Percentiles rank a stretch among this genome's conserved stretches.
Evolutionary conservation across 2,113 vertebrate genomes (phyloP).

Genomic region (Sylvia atricapilla): DNA sequence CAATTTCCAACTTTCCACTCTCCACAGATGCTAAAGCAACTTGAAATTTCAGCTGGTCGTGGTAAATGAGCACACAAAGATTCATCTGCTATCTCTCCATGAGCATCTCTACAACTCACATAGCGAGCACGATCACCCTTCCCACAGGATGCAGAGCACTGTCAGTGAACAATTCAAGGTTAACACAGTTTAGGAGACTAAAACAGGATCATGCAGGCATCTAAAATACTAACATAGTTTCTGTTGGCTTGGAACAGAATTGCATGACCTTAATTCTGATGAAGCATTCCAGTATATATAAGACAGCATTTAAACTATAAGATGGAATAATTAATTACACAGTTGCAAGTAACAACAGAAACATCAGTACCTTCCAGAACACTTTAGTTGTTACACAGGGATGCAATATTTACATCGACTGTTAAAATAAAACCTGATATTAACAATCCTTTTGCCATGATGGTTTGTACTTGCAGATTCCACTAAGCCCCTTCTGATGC

Average conservation of each 20-base stretch:
- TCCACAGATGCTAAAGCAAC: constrained; percentile 90
- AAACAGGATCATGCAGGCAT: not conserved
- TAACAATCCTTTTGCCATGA: not conserved
- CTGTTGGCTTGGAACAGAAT: not conserved
- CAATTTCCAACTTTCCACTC: constrained; percentile 90
- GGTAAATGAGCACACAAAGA: constrained; percentile 82
- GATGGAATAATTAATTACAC: not conserved
- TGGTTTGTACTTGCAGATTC: not conserved
- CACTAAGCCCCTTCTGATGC: not conserved
- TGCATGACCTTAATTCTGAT: not conserved
- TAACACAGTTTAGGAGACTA: not conserved
- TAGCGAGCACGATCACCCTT: constrained; percentile 87
- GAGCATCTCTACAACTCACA: constrained; percentile 89
- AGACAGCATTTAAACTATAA: not conserved
- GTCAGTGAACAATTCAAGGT: constrained; percentile 34
- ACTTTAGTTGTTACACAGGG: not conserved
- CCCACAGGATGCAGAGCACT: constrained; percentile 94
- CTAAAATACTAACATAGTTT: not conserved
- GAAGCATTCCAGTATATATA: not conserved
- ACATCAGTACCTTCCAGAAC: not conserved
- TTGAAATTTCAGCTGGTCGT: constrained; percentile 81
- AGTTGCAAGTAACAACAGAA: not conserved
- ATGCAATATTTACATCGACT: not conserved
- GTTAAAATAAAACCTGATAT: not conserved
- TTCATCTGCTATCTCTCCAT: constrained; percentile 85